Evolutionary conservation across 1,140 invertebrate genomes (phyloP), one percentile per base, ranked within the genome.

Genomic region (Tribolium madens): DNA sequence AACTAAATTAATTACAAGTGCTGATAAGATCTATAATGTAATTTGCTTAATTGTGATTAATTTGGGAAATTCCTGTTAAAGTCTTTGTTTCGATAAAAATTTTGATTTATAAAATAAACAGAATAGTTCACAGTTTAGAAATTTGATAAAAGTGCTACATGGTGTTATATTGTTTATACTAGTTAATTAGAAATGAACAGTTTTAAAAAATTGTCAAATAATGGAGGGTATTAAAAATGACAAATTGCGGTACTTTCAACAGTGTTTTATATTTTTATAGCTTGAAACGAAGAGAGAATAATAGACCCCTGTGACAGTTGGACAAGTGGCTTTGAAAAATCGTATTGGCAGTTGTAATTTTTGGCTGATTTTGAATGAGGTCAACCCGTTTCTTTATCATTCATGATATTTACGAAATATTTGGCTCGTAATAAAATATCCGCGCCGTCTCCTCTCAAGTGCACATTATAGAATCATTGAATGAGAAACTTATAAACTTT

Each of bases 1-100:
- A 57, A 17, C 52, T 57, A 17, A 57, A 57, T 21, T 57, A 57
- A 57, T 57, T 57, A 57, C 14, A 57, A 57, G 52, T 57, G 52
- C 52, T 21, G 15, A 57, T 57, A 57, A n/a, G 10, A 57, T 57
- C 17, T 18, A 18, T 57, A 18, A 21, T n/a, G 17, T 57, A 57
- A 57, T 57, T n/a, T 21, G 17, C 10, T 26, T n/a, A 57, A 57
- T 50, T 57, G 52, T 57, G n/a, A 57, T 57, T 57, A 57, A 17
- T 17, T 17, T 57, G 17, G 52, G 18, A 57, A 53, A 57, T 18
- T 3, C 3, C 10, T 21, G 3, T 57, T 57, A 21, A 57, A 6
- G 21, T 2, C n/a, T 52, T 26, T 26, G 21, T 26, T n/a, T 26
- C 21, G 21, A 26, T 26, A 5, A 26, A 26, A 26, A 4, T 26